Percentiles rank a stretch among this genome's conserved stretches.
These are phyloP conservation scores for Oriolus oriolus DNA, from an alignment of 2,113 vertebrate species.

Conservation along the genomic window DNA sequence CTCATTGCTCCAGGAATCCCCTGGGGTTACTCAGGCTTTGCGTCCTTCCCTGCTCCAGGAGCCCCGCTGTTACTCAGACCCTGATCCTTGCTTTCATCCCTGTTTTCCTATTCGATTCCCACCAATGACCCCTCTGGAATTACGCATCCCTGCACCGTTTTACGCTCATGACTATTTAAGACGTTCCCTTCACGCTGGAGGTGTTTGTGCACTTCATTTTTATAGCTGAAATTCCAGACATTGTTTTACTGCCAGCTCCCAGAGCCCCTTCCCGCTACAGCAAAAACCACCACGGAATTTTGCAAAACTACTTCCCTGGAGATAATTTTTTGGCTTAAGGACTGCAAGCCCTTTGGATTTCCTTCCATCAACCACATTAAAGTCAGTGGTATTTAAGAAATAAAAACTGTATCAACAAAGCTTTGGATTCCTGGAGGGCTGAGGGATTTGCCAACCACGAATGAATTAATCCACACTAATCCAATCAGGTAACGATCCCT, in stretches of 20 bases:
- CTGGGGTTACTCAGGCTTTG: background rate
- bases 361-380: background rate
- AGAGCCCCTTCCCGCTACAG: background rate
- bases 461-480: background rate
- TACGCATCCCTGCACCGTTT: rapidly evolving
- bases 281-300: background rate
- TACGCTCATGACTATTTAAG: rapidly evolving
- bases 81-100: background rate
- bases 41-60: background rate
- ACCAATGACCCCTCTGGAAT: rapidly evolving
- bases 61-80: background rate
- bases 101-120: background rate
- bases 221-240: background rate
- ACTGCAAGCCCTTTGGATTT: background rate
- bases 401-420: background rate
- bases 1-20: background rate
- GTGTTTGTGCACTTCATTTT: background rate
- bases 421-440: background rate
- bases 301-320: background rate
- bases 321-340: background rate
- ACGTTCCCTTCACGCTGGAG: rapidly evolving
- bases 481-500: background rate
- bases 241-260: background rate
- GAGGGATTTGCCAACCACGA: background rate
- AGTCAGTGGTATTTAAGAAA: background rate